Base-by-base conservation (phyloP, 2,113 vertebrate species). In the Nanorana parkeri region DNA sequence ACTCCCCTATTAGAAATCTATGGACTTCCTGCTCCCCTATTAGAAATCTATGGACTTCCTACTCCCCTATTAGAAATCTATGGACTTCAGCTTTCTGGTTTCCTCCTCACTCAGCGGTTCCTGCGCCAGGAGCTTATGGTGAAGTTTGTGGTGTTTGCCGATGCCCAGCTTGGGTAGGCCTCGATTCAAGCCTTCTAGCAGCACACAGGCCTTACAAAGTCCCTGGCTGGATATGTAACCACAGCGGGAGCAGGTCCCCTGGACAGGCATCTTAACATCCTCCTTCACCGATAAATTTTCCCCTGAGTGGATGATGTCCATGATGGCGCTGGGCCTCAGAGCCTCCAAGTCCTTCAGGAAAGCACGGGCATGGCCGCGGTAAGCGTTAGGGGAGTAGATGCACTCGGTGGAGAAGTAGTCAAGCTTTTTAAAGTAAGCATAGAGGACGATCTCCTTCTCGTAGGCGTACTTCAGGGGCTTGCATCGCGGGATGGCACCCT, bases 381-480 rank as follows among this genome's bases (percentile, higher is more conserved):
- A 96, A 47, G 96, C 96, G 23, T 96, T 95, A 29, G 95, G 96
- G 0, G 96, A 95, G 67, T 96, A 96, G 36, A 96, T 91, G 0
- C 96, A 97, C 85, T 96, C 96, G 0, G 96, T 96, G 15, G 95
- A 96, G 85, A 97, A 97, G 91, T 97, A 98, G 91, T 95, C 93
- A 7, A 98, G 86, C 84, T 93, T 95, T 51, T 96, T 95, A 84
- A 97, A 97, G 87, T 97, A 95, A 7, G 96, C 96, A 0, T 97
- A 97, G n/a, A 97, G 89, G 51, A 97, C 96, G 3, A 97, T 97
- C 90, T 97, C 96, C 85, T 97, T 97, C 88, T 97, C 95, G 1
- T 96, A 97, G 1, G 95, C 94, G 2, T 96, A 95, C 84, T 96
- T 95, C 73, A 98, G 92, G 0, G 96, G 96, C 68, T 96, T 95